These are phyloP conservation scores for Pelusios castaneus DNA, from an alignment of 2,113 vertebrate species.

Conservation along the genomic window DNA sequence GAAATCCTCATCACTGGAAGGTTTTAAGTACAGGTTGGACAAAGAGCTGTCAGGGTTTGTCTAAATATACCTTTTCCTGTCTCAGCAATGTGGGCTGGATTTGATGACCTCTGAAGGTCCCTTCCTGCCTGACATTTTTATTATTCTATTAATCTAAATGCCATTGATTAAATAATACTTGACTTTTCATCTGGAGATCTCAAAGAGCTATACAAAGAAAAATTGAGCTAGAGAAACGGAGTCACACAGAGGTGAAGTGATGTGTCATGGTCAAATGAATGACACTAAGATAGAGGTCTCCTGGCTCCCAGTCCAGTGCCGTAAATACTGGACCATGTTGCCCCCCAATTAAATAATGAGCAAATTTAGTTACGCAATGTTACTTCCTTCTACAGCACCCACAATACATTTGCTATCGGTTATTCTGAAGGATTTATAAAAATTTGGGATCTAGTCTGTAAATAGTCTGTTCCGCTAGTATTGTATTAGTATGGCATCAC, in stretches of 20 bases:
- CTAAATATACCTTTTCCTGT: background rate
- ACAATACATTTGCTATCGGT: background rate
- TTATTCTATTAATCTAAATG: background rate
- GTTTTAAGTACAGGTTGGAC: background rate
- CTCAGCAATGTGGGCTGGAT: background rate
- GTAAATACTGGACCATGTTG: background rate
- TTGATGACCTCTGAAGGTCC: background rate
- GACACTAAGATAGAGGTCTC: background rate
- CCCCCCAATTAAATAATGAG: background rate
- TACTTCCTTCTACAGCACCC: background rate
- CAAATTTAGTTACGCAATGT: background rate
- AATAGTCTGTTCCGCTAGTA: background rate
- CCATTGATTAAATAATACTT: background rate
- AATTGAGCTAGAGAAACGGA: background rate
- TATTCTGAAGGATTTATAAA: background rate
- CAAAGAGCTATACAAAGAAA: background rate
- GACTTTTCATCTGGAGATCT: background rate
- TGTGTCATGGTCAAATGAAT: background rate
- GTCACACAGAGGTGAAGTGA: background rate
- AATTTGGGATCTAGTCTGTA: background rate
- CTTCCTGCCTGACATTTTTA: background rate
- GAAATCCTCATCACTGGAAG: background rate
- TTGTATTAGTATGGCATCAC: background rate
- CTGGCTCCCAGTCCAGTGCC: background rate
- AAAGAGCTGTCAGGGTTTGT: background rate